Evolutionary conservation across 2,888 invertebrate species (phyloP).

Genomic region (Patella depressa): DNA sequence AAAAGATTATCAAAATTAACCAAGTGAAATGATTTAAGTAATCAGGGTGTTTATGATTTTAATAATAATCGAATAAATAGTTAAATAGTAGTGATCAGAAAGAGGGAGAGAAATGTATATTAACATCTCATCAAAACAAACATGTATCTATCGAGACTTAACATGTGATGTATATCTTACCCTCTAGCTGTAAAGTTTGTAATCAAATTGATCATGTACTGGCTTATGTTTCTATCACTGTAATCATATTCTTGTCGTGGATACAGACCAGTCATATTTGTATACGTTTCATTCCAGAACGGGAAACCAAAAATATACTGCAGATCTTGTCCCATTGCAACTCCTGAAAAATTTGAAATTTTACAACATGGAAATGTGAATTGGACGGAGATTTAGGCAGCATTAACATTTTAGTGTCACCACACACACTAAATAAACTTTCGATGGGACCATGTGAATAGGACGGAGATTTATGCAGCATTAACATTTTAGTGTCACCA

Average conservation of each 20-base stretch:
- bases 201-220: conserved; percentile 73
- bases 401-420: neutral
- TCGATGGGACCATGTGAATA: neutral
- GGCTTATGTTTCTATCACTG: conserved; percentile 72
- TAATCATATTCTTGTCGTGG: conserved; percentile 66
- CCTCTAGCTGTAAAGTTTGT: conserved; percentile 72
- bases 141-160: too few species aligned
- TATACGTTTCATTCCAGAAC: conserved; percentile 71
- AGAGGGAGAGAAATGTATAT: too few species aligned
- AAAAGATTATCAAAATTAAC: too few species aligned
- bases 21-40: too few species aligned
- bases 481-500: neutral
- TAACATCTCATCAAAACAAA: too few species aligned
- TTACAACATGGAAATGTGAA: neutral
- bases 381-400: neutral
- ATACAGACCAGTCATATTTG: conserved; percentile 62
- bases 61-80: too few species aligned
- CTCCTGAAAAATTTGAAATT: conserved; percentile 49
- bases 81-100: too few species aligned
- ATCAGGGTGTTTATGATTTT: too few species aligned
- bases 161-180: conserved; percentile 52
- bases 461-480: neutral
- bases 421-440: neutral
- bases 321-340: conserved; percentile 73
- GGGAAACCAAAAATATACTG: conserved; percentile 74